These are phyloP conservation scores for Vanessa atalanta DNA, from an alignment of 1,140 invertebrate genomes.

Conservation along the genomic window DNA sequence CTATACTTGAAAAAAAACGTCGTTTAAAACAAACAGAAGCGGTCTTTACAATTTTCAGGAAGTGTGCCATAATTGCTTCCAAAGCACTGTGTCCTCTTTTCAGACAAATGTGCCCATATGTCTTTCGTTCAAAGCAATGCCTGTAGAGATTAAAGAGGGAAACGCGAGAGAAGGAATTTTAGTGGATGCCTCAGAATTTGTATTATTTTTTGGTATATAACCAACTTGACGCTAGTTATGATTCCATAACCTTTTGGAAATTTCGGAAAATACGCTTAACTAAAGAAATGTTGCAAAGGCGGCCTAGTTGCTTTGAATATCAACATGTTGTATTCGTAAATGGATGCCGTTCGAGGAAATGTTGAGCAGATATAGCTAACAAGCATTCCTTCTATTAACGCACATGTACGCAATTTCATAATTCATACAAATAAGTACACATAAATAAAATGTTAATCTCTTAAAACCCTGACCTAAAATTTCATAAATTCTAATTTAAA, in stretches of 20 bases:
- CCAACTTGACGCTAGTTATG: not conserved
- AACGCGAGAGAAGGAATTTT: slow-evolving; percentile 28
- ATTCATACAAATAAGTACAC: no score
- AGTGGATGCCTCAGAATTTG: slow-evolving; percentile 25
- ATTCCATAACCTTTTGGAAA: not conserved
- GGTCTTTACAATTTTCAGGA: slow-evolving; percentile 31
- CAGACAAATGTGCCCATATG: slow-evolving; percentile 26
- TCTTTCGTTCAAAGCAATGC: slow-evolving; percentile 25
- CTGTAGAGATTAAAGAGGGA: slow-evolving; percentile 27
- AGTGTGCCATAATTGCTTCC: slow-evolving; percentile 35
- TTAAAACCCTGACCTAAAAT: no score
- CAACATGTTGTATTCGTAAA: slow-evolving; percentile 9
- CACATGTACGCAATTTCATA: no score
- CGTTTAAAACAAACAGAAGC: slow-evolving; percentile 24
- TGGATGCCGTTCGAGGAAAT: not conserved
- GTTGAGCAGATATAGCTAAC: not conserved
- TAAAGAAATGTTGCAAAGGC: slow-evolving; percentile 7
- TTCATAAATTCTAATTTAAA: no score
- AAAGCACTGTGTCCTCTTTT: slow-evolving; percentile 34
- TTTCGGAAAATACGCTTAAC: slow-evolving; percentile 8
- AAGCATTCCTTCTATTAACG: no score
- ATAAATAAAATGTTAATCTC: no score
- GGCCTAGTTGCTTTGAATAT: slow-evolving; percentile 25
- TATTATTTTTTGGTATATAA: not conserved
- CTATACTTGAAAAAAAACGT: slow-evolving; percentile 13